These are phyloP conservation scores for Macquaria australasica DNA, from an alignment of 2,113 vertebrate species.

Conservation along the genomic window DNA sequence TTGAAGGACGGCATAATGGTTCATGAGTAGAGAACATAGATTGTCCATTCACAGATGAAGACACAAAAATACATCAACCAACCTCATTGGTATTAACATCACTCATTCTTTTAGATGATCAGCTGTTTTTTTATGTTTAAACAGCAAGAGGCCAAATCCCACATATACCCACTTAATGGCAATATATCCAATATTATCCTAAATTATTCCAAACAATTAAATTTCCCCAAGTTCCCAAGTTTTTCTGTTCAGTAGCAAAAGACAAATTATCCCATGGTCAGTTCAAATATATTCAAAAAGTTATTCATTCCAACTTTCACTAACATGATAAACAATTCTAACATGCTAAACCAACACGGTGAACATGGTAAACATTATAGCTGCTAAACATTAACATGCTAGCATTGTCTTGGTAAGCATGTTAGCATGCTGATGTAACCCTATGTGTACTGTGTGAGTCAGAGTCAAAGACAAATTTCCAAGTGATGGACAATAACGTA, in stretches of 20 bases:
- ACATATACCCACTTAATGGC: background rate
- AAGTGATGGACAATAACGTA: background rate
- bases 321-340: background rate
- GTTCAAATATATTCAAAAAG: background rate
- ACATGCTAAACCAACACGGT: background rate
- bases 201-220: background rate
- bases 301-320: background rate
- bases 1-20: constrained; percentile 18
- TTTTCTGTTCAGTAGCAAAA: background rate
- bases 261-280: background rate
- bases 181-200: background rate
- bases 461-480: background rate
- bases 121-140: background rate
- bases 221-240: background rate
- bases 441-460: no score
- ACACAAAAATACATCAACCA: background rate
- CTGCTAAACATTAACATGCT: background rate
- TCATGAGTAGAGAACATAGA: constrained; percentile 5
- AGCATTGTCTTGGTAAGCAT: background rate
- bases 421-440: background rate
- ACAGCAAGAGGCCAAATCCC: background rate
- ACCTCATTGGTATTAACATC: background rate
- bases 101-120: background rate
- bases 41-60: constrained; percentile 4
- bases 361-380: background rate